These are phyloP conservation scores for Eilema griseolum DNA, from an alignment of 2,888 invertebrate species.

Conservation along the genomic window DNA sequence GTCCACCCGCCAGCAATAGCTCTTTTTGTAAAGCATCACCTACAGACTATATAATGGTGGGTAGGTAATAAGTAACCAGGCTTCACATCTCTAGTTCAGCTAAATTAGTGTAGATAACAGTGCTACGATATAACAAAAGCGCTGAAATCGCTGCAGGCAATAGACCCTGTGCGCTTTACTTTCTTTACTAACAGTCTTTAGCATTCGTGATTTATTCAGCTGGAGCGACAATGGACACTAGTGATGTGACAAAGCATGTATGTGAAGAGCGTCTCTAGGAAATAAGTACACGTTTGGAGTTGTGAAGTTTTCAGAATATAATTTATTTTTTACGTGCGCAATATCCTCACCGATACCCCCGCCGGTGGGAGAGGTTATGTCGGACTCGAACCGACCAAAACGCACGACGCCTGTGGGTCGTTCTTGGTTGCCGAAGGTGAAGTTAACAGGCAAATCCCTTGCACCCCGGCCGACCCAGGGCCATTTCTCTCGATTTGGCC, in stretches of 20 bases:
- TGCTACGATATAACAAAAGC: conserved; percentile 23
- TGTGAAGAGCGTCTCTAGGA: conserved; percentile 35
- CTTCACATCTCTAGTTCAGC: conserved; percentile 1
- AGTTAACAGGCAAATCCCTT: too few species aligned
- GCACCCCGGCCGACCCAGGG: too few species aligned
- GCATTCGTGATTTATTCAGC: conserved; percentile 51
- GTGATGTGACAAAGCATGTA: conserved; percentile 43
- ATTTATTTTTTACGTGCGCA: too few species aligned
- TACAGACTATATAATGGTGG: neutral
- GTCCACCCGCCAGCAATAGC: too few species aligned
- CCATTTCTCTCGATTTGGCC: too few species aligned
- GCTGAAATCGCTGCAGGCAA: conserved; percentile 35
- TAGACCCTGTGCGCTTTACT: conserved; percentile 34
- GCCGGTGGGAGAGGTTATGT: too few species aligned
- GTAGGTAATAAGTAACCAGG: neutral
- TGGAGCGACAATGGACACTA: conserved; percentile 41
- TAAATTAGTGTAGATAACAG: too few species aligned
- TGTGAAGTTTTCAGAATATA: neutral
- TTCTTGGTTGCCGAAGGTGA: too few species aligned
- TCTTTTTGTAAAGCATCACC: neutral
- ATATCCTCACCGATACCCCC: too few species aligned
- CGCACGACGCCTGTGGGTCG: too few species aligned
- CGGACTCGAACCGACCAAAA: too few species aligned
- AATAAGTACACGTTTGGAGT: neutral
- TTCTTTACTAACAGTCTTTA: conserved; percentile 38